phyloP scores from a whole-genome alignment of 2,113 vertebrate genomes.

The Polyodon spathula region DNA sequence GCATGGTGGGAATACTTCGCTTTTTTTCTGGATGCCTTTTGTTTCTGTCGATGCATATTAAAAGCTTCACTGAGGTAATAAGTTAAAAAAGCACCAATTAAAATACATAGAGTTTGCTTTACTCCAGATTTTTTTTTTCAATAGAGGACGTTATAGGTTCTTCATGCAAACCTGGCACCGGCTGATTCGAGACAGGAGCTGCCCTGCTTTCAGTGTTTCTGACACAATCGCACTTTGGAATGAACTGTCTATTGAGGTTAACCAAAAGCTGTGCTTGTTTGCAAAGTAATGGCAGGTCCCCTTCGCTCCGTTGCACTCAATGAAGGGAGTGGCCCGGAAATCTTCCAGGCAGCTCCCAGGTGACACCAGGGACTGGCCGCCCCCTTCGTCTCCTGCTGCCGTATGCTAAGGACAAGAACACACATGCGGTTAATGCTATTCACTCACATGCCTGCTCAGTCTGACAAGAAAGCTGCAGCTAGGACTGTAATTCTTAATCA shows the following conservation, averaged over 20 bases:
- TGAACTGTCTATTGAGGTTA: slow-evolving; percentile 69
- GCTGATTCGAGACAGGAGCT: slow-evolving; percentile 85
- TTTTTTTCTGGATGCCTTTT: slow-evolving; percentile 57
- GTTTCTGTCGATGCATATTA: slow-evolving; percentile 25
- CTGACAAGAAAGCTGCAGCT: too few species aligned
- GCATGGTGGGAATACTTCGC: slow-evolving; percentile 43
- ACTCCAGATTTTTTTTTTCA: slow-evolving; percentile 8
- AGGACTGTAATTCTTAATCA: too few species aligned
- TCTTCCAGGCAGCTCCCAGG: slow-evolving; percentile 95
- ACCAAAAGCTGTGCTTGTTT: slow-evolving; percentile 97
- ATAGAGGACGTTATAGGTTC: slow-evolving; percentile 68
- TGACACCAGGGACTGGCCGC: slow-evolving; percentile 88
- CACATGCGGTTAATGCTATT: neutral
- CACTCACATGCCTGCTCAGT: too few species aligned
- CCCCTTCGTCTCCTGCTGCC: slow-evolving; percentile 83
- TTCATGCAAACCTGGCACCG: slow-evolving; percentile 99
- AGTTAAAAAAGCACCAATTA: slow-evolving; percentile 80
- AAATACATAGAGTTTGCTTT: slow-evolving; percentile 29
- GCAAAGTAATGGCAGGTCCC: slow-evolving; percentile 95
- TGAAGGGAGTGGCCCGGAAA: slow-evolving; percentile 90
- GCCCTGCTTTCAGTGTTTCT: slow-evolving; percentile 88
- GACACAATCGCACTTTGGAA: slow-evolving; percentile 69
- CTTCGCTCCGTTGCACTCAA: slow-evolving; percentile 88
- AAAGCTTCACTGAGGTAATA: slow-evolving; percentile 75
- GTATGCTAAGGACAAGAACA: slow-evolving; percentile 70